phyloP scores from a whole-genome alignment of 2,113 vertebrate genomes.

The Tichodroma muraria region DNA sequence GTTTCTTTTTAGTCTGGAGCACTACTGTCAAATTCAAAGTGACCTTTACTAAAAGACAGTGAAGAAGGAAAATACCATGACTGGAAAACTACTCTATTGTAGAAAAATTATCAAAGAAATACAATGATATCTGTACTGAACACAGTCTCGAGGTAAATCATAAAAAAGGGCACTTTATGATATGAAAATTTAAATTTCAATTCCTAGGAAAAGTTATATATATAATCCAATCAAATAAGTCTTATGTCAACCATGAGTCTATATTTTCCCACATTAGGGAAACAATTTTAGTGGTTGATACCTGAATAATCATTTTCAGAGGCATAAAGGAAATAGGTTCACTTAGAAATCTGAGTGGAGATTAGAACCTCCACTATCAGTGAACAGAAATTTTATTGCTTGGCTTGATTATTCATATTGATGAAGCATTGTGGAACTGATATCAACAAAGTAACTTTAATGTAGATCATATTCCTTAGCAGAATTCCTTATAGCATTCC shows the following conservation, averaged over 20 bases:
- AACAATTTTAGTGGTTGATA: slow-evolving; percentile 36
- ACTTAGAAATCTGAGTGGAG: slow-evolving; percentile 24
- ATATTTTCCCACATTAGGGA: neutral
- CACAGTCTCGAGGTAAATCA: neutral
- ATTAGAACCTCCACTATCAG: slow-evolving; percentile 35
- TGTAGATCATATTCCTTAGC: neutral
- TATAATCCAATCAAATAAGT: slow-evolving; percentile 23
- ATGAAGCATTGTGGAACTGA: slow-evolving; percentile 12
- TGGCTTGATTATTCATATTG: slow-evolving; percentile 47
- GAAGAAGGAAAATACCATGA: neutral
- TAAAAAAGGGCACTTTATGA: neutral
- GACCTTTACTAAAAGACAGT: neutral
- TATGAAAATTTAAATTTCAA: slow-evolving; percentile 53
- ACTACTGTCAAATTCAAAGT: neutral
- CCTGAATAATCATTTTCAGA: slow-evolving; percentile 34
- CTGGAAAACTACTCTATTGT: neutral
- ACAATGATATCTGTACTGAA: neutral
- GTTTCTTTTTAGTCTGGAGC: neutral
- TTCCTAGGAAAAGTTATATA: slow-evolving; percentile 55
- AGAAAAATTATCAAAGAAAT: neutral
- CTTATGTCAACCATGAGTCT: neutral
- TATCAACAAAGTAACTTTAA: slow-evolving; percentile 18
- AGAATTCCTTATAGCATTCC: neutral
- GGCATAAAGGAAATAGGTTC: neutral
- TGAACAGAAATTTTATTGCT: neutral